A percentile compares a stretch with the other conserved stretches of the same genome.
Evolutionary conservation across 2,797 vertebrate genomes (phyloP).

Genomic region (Lemur catta): DNA sequence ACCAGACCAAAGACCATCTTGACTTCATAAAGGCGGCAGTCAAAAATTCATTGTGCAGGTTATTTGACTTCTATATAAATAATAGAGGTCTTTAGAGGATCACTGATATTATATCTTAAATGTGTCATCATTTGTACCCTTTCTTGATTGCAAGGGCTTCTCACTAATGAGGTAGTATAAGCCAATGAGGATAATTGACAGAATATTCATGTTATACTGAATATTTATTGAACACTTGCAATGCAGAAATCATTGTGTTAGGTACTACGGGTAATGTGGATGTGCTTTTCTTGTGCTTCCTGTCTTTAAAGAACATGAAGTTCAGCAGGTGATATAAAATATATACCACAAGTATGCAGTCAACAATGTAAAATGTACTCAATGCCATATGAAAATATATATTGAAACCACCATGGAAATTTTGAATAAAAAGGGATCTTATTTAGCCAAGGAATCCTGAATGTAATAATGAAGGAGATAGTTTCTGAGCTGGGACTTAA

Average conservation of each 20-base stretch:
- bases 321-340: not conserved
- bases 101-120: not conserved
- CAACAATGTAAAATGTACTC: not conserved
- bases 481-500: not conserved
- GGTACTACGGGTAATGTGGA: not conserved
- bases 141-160: not conserved
- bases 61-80: not conserved
- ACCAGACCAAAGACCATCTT: too few relatives aligned
- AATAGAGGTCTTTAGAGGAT: not conserved
- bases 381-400: not conserved
- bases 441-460: not conserved
- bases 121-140: not conserved
- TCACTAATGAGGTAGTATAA: not conserved
- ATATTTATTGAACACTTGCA: not conserved
- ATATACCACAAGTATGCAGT: not conserved
- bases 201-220: not conserved
- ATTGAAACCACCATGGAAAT: not conserved
- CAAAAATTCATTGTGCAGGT: not conserved
- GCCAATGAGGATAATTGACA: not conserved
- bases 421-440: conserved; percentile 4
- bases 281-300: not conserved
- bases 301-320: not conserved
- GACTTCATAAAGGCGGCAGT: not conserved
- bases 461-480: not conserved
- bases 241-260: not conserved